Conservation (phyloP, 2,797 vertebrate genomes). For the Coendou prehensilis region DNA sequence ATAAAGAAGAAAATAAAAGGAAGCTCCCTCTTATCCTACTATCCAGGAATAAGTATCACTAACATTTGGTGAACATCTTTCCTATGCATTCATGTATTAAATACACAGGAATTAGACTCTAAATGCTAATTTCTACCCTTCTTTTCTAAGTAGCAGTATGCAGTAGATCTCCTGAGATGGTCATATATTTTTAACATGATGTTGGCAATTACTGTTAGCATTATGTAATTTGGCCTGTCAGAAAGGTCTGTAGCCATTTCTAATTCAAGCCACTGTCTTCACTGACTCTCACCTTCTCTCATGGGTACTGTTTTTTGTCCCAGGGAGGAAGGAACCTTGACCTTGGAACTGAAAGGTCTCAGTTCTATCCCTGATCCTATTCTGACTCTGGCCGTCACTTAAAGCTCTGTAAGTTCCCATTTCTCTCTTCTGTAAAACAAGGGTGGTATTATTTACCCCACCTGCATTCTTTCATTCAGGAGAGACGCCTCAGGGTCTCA, state of each 20-base stretch:
- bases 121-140: neutral
- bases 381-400: neutral
- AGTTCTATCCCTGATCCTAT: neutral
- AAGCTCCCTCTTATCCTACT: neutral
- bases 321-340: neutral
- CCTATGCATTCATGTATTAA: neutral
- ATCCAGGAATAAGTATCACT: neutral
- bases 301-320: no score
- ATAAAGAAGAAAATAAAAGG: constrained; percentile 13
- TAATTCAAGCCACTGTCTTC: neutral
- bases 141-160: neutral
- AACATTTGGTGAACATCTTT: neutral
- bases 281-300: neutral
- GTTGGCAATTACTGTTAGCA: neutral
- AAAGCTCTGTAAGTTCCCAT: neutral
- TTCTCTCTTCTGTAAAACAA: constrained; percentile 2
- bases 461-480: neutral
- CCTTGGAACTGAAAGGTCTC: neutral
- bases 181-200: neutral
- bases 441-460: neutral
- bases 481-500: neutral
- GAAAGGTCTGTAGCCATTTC: neutral
- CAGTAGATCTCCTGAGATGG: neutral
- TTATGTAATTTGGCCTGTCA: neutral
- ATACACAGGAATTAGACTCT: neutral